phyloP scores from a whole-genome alignment of 2,797 vertebrate species.

The Myiotriccus ornatus region DNA sequence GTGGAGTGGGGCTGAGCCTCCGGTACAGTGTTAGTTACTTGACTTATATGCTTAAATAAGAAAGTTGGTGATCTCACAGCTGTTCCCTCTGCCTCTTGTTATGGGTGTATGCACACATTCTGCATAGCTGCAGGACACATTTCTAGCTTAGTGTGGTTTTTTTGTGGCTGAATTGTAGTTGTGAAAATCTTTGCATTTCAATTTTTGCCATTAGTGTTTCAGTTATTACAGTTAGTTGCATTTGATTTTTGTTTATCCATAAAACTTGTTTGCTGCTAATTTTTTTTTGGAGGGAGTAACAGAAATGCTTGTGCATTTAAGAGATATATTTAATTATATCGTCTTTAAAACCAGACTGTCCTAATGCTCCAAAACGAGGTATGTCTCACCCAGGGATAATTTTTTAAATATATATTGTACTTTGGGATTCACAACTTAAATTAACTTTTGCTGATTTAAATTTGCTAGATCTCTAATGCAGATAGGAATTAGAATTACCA shows the following conservation, averaged over 20 bases:
- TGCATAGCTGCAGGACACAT: neutral
- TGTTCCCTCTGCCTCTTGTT: neutral
- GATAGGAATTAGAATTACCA: neutral
- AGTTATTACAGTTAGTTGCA: neutral
- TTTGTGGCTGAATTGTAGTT: neutral
- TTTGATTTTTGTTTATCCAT: neutral
- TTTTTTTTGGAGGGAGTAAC: neutral
- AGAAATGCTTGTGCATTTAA: neutral
- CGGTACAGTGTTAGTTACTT: accelerated
- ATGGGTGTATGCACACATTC: neutral
- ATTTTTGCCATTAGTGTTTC: neutral
- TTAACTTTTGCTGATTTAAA: neutral
- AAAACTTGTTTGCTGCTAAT: neutral
- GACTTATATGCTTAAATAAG: neutral
- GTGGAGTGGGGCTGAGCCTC: neutral
- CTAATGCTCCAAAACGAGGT: neutral
- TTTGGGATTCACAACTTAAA: neutral
- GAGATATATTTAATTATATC: neutral
- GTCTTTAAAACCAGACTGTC: neutral
- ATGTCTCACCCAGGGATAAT: neutral
- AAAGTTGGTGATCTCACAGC: neutral
- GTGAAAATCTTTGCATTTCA: neutral
- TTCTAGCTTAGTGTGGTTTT: neutral
- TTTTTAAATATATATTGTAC: neutral
- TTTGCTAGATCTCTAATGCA: neutral